These are phyloP conservation scores for Limnephilus marmoratus DNA, from an alignment of 2,888 invertebrate genomes.

Conservation along the genomic window DNA sequence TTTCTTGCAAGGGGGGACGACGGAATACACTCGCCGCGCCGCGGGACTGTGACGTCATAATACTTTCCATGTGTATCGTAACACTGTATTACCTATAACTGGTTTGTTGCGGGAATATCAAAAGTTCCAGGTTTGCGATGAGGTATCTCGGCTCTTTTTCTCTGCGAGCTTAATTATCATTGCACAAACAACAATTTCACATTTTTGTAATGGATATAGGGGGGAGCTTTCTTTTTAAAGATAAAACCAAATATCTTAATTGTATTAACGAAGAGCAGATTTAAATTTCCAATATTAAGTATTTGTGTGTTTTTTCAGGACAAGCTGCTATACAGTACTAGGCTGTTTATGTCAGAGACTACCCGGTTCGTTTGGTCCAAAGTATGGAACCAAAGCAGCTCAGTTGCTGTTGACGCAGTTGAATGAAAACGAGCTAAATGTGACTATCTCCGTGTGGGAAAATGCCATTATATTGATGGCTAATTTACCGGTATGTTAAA, in stretches of 20 bases:
- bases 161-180: too few relatives aligned
- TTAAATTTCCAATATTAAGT: background rate
- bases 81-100: too few relatives aligned
- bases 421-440: slow-evolving; percentile 83
- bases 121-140: too few relatives aligned
- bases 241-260: background rate
- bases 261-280: background rate
- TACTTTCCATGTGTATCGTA: too few relatives aligned
- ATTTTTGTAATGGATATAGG: too few relatives aligned
- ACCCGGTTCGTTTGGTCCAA: slow-evolving; percentile 73
- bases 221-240: too few relatives aligned
- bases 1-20: too few relatives aligned
- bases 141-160: too few relatives aligned
- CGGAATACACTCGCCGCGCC: too few relatives aligned
- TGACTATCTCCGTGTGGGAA: slow-evolving; percentile 86
- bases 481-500: slow-evolving; percentile 74
- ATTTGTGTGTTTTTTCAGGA: slow-evolving; percentile 68
- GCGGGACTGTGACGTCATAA: too few relatives aligned
- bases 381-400: slow-evolving; percentile 77
- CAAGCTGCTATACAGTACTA: slow-evolving; percentile 84
- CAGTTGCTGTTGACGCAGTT: slow-evolving; percentile 80
- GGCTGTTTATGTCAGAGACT: slow-evolving; percentile 80
- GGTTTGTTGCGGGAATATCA: too few relatives aligned
- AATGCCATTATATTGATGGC: slow-evolving; percentile 81
- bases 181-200: too few relatives aligned